A percentile compares a stretch with the other conserved stretches of the same genome.
Conservation (phyloP, 2,888 invertebrate species). For the Conus canariensis region DNA sequence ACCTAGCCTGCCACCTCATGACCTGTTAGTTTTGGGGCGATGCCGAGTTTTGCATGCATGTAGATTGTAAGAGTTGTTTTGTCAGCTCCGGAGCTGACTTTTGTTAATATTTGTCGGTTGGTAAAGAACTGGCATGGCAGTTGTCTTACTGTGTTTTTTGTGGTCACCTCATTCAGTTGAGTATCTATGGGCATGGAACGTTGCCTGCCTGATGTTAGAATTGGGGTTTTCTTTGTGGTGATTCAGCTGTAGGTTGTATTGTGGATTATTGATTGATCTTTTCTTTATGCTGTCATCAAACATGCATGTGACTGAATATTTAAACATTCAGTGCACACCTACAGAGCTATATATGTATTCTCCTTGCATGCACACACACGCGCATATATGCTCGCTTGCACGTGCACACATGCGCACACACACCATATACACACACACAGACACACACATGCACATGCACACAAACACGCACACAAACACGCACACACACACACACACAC, state of each 20-base stretch:
- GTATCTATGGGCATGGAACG: too few species aligned
- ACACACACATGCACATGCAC: neutral
- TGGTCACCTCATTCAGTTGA: too few species aligned
- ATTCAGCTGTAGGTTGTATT: neutral
- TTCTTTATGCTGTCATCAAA: neutral
- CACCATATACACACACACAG: neutral
- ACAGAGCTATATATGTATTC: neutral
- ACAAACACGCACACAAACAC: neutral
- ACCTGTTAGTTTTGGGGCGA: too few species aligned
- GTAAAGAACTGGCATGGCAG: too few species aligned
- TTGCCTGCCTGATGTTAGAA: neutral
- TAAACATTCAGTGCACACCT: too few species aligned
- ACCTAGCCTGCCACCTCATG: neutral
- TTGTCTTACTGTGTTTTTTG: too few species aligned
- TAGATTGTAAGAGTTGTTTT: too few species aligned
- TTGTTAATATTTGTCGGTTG: too few species aligned
- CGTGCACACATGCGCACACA: neutral
- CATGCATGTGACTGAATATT: too few species aligned
- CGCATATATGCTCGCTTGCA: neutral
- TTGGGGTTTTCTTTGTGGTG: neutral
- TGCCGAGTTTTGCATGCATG: too few species aligned
- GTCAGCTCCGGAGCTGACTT: too few species aligned
- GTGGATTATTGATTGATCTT: neutral
- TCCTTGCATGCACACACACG: neutral
- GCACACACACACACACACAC: neutral